A percentile compares a stretch with the other conserved stretches of the same genome.
Evolutionary conservation across 2,113 vertebrate genomes (phyloP).

Genomic region (Nanorana parkeri): DNA sequence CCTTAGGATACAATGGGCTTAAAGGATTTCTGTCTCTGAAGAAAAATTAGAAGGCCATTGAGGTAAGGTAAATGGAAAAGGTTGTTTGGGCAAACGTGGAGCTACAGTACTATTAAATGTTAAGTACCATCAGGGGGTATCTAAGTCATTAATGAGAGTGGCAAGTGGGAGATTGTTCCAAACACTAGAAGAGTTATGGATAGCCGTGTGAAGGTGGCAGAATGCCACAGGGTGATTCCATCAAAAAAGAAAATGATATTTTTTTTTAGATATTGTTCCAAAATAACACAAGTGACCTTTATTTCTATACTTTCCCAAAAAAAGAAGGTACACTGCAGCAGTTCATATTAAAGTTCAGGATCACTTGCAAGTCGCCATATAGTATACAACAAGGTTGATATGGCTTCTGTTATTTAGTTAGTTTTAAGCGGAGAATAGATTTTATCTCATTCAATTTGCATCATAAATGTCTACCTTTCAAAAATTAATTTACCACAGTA

Average conservation of each 20-base stretch:
- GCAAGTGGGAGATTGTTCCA: slow-evolving; percentile 79
- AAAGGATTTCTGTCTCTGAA: slow-evolving; percentile 98
- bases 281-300: slow-evolving; percentile 60
- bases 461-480: not conserved
- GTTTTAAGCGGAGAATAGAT: not conserved
- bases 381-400: not conserved
- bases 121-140: slow-evolving; percentile 86
- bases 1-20: slow-evolving; percentile 94
- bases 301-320: slow-evolving; percentile 46
- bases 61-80: slow-evolving; percentile 94
- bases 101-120: slow-evolving; percentile 89
- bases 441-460: too few species aligned
- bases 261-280: slow-evolving; percentile 65
- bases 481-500: not conserved
- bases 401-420: not conserved
- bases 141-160: slow-evolving; percentile 87
- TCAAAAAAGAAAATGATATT: slow-evolving; percentile 72
- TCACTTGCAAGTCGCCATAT: slow-evolving; percentile 12
- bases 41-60: slow-evolving; percentile 96
- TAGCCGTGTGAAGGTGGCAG: slow-evolving; percentile 68
- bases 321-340: not conserved
- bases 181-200: slow-evolving; percentile 79
- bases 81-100: slow-evolving; percentile 88
- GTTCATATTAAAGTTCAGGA: slow-evolving; percentile 41
- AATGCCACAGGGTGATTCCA: slow-evolving; percentile 75